Base-by-base conservation (phyloP, 2,888 invertebrate species). In the Neocrepidodera transversa region DNA sequence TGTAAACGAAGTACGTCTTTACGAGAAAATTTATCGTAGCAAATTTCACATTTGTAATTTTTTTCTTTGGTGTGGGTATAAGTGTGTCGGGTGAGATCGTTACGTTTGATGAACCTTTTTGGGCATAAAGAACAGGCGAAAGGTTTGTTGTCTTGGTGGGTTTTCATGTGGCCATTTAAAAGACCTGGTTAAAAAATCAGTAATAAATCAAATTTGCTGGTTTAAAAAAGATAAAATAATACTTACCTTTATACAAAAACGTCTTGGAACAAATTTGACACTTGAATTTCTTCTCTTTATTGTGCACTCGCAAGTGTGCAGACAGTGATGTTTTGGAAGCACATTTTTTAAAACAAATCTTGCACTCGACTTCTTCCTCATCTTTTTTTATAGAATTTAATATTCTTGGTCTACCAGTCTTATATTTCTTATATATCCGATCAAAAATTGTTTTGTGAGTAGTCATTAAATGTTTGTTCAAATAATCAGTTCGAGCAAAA, bases 51-150 rank as follows among this genome's bases (percentile, higher is more conserved):
- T 36, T 8, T 45, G 36, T 36, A 47, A 20, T 54, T 54, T 17
- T 45, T 54, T 23, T 54, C 54, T 45, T 36, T 45, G 26, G 54
- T 54, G 18, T 54, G 54, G 7, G 45, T 54, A 11, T 45, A 45
- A 1, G 36, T 54, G 13, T 54, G 54, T 3, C 54, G 14, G 1
- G 54, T 54, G 4, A 54, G 26, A 26, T 54, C 54, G 45, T 54
- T 36, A 0, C 54, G 45, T 23, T 47, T 54, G 6, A 54, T 54
- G 17, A 54, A 54, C 2, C 20, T 36, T 10, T 54, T 54, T 4
- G 54, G 54, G 35, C 54, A 54, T 11, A 47, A 35, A 16, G 45
- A 17, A 20, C 54, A 54, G 13, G 23, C 54, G 14, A 45, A 54
- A 8, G 54, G 54, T 5, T 36, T 45, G 11, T 54, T 26, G 17